Percentiles rank a stretch among this genome's conserved stretches.
These are phyloP conservation scores for Sarcoramphus papa DNA, from an alignment of 2,797 vertebrate species.

Conservation along the genomic window DNA sequence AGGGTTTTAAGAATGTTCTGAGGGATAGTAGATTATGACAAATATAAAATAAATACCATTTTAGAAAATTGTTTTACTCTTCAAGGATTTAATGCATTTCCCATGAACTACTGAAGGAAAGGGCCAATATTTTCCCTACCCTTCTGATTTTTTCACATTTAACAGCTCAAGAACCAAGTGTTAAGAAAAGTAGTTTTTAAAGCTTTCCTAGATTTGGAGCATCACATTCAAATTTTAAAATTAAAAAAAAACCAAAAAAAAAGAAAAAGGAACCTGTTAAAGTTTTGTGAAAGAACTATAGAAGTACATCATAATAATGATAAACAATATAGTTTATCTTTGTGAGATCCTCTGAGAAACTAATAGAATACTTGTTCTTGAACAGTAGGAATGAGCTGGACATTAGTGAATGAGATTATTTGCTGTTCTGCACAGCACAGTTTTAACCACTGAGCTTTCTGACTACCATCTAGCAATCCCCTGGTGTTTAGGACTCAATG, in stretches of 20 bases:
- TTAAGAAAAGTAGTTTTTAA: background rate
- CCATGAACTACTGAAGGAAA: background rate
- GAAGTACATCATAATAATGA: background rate
- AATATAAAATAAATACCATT: background rate
- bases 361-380: background rate
- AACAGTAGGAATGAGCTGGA: background rate
- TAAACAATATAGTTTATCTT: background rate
- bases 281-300: background rate
- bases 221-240: background rate
- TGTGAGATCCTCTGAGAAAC: background rate
- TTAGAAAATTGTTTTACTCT: background rate
- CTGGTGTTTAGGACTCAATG: background rate
- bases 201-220: background rate
- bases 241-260: too few species aligned
- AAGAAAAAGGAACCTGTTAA: background rate
- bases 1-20: background rate
- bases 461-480: background rate
- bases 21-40: background rate
- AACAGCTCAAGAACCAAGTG: background rate
- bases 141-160: background rate
- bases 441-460: background rate
- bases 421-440: background rate
- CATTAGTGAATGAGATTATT: background rate
- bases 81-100: background rate
- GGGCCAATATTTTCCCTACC: background rate